These are phyloP conservation scores for Linyphia triangularis DNA, from an alignment of 2,888 invertebrate genomes.

Conservation along the genomic window DNA sequence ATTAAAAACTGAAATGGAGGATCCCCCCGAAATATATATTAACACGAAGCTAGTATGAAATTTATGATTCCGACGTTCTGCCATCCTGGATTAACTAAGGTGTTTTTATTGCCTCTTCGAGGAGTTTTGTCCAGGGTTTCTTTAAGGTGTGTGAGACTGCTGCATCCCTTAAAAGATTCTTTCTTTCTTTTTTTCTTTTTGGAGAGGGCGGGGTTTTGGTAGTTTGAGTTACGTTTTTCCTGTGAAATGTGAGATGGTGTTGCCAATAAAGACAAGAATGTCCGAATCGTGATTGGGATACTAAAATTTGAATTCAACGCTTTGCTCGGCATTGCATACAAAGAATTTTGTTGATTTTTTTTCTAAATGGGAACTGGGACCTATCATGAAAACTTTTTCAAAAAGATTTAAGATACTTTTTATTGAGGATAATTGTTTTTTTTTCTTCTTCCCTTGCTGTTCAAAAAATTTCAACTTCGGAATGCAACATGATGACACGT, in stretches of 20 bases:
- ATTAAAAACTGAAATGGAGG: conserved; percentile 58
- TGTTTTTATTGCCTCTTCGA: conserved; percentile 60
- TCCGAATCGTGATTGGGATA: conserved; percentile 36
- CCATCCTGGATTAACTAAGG: conserved; percentile 65
- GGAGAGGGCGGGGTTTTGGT: neutral
- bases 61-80: conserved; percentile 44
- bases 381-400: too few species aligned
- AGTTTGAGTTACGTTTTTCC: conserved; percentile 3
- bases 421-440: too few species aligned
- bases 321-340: neutral
- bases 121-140: neutral
- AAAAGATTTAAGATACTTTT: too few species aligned
- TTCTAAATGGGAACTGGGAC: too few species aligned
- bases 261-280: conserved; percentile 38
- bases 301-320: conserved; percentile 9
- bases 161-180: neutral
- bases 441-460: too few species aligned
- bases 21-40: conserved; percentile 60
- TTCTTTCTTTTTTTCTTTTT: neutral
- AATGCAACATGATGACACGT: too few species aligned
- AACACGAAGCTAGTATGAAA: conserved; percentile 54
- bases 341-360: too few species aligned
- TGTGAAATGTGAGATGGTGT: conserved; percentile 32
- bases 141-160: too few species aligned
- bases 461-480: too few species aligned